Base-by-base conservation (phyloP, 2,113 vertebrate species). In the Varanus salvator region DNA sequence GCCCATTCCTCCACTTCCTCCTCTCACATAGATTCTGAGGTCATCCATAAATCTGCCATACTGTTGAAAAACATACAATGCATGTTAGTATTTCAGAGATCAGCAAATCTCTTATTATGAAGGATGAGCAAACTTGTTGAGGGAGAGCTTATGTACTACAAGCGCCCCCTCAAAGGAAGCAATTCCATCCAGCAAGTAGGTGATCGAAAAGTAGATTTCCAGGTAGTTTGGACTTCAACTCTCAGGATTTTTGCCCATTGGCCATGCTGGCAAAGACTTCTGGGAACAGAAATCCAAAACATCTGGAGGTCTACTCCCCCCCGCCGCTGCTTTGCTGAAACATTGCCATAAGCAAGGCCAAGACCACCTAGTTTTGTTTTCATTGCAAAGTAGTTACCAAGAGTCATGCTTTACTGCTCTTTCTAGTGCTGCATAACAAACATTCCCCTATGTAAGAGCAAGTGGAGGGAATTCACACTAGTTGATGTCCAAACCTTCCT, bases 1-100 rank as follows among this genome's bases (percentile, higher is more conserved):
- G 19, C 99, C 99, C 99, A 99, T 99, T 71, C 99, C 99, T 12
- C 99, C 99, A 0, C 95, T 92, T 76, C 99, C 99, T 91, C 98
- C 99, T 60, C 92, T 97, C 87, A 98, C 97, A 3, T 98, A 98
- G 52, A 99, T 89, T 69, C 99, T 97, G 7, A 99, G 88, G 81
- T 97, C 97, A 89, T 99, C 99, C 66, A 99, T 89, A 87, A 99
- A 98, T 95, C 97, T 98, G 82, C 98, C 98, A 95, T 98, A 99
- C 99, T 99, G 92, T n/a, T 50, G 86, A 75, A 86, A 87, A 80
- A 5, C 38, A n/a, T 8, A 88, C 2, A 83, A 52, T 68, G 34
- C 29, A 74, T 54, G 21, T 1, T 68, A 69, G 6, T 38, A 31
- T 69, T 78, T 77, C 64, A n/a, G 1, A 48, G 31, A 57, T n/a